phyloP scores from a whole-genome alignment of 2,888 invertebrate genomes.

The Trissolcus japonicus region DNA sequence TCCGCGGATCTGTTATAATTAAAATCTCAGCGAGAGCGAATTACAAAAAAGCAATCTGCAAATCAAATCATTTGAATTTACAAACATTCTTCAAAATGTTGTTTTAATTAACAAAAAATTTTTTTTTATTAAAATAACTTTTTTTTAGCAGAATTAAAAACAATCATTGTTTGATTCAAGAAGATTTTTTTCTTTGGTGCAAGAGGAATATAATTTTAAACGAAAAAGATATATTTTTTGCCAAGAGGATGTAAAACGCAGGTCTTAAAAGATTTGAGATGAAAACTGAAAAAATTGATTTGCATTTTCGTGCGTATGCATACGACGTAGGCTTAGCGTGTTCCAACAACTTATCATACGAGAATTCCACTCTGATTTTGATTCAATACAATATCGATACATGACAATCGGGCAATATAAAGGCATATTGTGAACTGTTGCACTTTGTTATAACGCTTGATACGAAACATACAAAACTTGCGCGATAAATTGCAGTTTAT shows the following conservation, averaged over 20 bases:
- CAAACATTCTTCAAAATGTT: too few relatives aligned
- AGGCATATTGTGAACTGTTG: constrained; percentile 37
- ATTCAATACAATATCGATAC: constrained; percentile 32
- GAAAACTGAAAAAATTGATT: too few relatives aligned
- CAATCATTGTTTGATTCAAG: too few relatives aligned
- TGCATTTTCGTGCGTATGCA: neutral
- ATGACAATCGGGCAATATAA: constrained; percentile 31
- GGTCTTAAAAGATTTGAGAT: too few relatives aligned
- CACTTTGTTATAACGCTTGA: constrained; percentile 36
- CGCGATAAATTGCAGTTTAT: constrained; percentile 41
- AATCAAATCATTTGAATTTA: neutral
- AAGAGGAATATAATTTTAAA: too few relatives aligned
- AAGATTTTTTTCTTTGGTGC: too few relatives aligned
- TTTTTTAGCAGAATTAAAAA: too few relatives aligned
- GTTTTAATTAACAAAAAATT: too few relatives aligned
- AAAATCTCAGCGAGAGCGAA: neutral
- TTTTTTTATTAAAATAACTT: too few relatives aligned
- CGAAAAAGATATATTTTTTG: too few relatives aligned
- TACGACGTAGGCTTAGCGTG: neutral
- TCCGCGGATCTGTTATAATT: neutral
- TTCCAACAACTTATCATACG: constrained; percentile 4
- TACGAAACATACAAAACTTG: constrained; percentile 31
- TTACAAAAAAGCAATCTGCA: neutral
- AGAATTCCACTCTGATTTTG: constrained; percentile 38
- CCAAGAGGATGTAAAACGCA: too few relatives aligned